These are phyloP conservation scores for Gnathonemus longibarbis DNA, from an alignment of 2,113 vertebrate species.

Conservation along the genomic window DNA sequence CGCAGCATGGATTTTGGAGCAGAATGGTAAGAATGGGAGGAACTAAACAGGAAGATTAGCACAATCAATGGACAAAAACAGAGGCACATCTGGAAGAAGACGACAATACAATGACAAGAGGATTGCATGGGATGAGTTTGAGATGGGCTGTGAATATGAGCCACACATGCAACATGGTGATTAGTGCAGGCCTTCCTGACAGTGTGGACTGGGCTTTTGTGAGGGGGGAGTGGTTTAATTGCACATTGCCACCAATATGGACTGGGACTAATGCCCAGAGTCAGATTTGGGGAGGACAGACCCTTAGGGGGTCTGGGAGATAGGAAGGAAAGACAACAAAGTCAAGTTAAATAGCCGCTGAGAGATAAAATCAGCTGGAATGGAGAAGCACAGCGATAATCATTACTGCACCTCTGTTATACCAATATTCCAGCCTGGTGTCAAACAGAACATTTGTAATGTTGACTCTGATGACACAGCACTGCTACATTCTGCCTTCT, in stretches of 20 bases:
- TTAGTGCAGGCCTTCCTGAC: slow-evolving; percentile 8
- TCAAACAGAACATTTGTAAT: background rate
- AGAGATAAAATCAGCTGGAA: background rate
- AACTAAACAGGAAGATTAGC: background rate
- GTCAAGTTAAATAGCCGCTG: background rate
- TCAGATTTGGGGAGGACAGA: background rate
- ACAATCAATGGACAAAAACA: background rate
- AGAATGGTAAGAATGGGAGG: background rate
- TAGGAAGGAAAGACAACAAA: background rate
- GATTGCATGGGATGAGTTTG: background rate
- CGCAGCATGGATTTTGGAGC: background rate
- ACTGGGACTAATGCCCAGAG: slow-evolving; percentile 19
- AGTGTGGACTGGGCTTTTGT: background rate
- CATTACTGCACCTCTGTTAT: background rate
- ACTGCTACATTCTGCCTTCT: background rate
- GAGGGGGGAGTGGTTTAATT: slow-evolving; percentile 10
- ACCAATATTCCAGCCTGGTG: background rate
- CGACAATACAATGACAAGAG: background rate
- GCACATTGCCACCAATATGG: slow-evolving; percentile 14
- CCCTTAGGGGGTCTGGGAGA: background rate
- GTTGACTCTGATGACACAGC: background rate
- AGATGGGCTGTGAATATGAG: background rate
- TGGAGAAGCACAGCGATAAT: background rate
- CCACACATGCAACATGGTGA: background rate
- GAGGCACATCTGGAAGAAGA: background rate